Base-by-base conservation (phyloP, 2,888 invertebrate species). In the Pelosia muscerda region DNA sequence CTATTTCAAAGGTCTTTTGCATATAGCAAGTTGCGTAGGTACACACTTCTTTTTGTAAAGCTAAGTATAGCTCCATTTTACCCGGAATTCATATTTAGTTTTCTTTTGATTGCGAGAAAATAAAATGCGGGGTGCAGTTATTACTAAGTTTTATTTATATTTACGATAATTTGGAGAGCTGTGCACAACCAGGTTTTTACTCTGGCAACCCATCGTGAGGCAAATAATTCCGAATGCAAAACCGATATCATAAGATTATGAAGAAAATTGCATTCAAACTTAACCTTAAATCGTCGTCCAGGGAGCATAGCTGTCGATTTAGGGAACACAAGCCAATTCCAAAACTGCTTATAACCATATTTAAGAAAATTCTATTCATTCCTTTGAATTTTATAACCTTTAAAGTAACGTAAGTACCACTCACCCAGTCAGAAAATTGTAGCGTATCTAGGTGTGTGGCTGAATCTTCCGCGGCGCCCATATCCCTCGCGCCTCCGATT, bases 371-470 rank as follows among this genome's bases (percentile, higher is more conserved):
- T 19, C 0, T 42, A 6, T 1, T 49, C 22, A 34, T 34, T 34
- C 34, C 34, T 34, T 31, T 31, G 31, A 8, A 8, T 10, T 31
- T 1, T 31, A 31, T 6, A 49, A n/a, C n/a, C n/a, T 49, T 34
- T 9, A 1, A 6, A 59, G 1, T 2, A 15, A 0, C 8, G 15
- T 59, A 31, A 31, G 1, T 22, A 1, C 65, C 66, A 93, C 96
- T 93, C 94, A 98, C 98, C 98, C 99, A 99, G 93, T 99, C 98
- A 77, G 97, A 97, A 89, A 98, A 97, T 89, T 97, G 96, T 84
- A 99, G 95, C 84, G 97, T 97, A 84, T 97, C 97, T 65, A 98
- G 95, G 83, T 97, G 97, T 68, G 96, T 95, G 81, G 96, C 96
- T 65, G 96, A 96, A 86, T 96, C 96, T 79, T 96, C 96, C 60